Conservation (phyloP, 2,113 vertebrate genomes). For the Zootoca vivipara region DNA sequence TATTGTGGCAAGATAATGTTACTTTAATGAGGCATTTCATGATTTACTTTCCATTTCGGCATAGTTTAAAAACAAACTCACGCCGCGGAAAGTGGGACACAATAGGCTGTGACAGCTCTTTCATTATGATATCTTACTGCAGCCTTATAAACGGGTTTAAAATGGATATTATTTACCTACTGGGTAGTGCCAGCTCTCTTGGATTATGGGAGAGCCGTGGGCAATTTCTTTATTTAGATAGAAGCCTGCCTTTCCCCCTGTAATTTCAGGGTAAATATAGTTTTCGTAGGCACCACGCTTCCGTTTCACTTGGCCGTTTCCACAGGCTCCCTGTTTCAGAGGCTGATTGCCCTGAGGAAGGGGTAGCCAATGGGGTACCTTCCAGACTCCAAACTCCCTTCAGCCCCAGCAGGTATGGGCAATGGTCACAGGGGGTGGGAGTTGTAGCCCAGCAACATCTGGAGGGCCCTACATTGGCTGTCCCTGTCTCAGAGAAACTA, state of each 20-base stretch:
- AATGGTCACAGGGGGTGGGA: too few relatives aligned
- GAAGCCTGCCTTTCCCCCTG: neutral
- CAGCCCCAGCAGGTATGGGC: too few relatives aligned
- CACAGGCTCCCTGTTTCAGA: neutral
- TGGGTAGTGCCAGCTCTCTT: conserved; percentile 42
- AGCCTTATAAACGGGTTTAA: conserved; percentile 39
- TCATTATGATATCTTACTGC: conserved; percentile 29
- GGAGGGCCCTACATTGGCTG: too few relatives aligned
- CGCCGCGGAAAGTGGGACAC: conserved; percentile 2
- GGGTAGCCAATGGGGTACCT: too few relatives aligned
- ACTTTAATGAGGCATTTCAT: conserved; percentile 27
- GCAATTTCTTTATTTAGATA: conserved; percentile 30
- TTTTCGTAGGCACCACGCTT: neutral
- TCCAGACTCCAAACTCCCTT: too few relatives aligned
- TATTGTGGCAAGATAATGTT: conserved; percentile 41
- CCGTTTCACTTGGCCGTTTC: neutral
- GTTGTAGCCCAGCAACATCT: too few relatives aligned
- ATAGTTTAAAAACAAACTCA: conserved; percentile 40
- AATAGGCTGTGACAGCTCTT: conserved; percentile 33
- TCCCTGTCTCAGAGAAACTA: too few relatives aligned
- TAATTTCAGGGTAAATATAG: conserved; percentile 36
- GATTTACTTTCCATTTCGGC: conserved; percentile 38
- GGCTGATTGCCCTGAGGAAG: neutral
- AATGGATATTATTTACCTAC: conserved; percentile 43
- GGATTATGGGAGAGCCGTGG: conserved; percentile 24